phyloP scores from a whole-genome alignment of 2,797 vertebrate genomes.

The Rhadinocentrus ornatus region DNA sequence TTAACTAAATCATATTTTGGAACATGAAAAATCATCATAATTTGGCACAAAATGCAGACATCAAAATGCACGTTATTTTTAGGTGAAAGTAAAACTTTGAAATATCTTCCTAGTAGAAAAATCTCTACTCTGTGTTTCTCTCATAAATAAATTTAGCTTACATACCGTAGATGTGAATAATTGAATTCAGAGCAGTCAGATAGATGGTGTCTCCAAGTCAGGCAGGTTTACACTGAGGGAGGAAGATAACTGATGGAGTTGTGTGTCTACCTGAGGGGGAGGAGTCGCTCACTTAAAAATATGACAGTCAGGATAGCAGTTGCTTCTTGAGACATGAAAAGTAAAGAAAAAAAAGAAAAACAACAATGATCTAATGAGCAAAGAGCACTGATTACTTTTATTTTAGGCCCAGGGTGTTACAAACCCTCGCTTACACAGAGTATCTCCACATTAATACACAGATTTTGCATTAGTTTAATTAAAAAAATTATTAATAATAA shows the following conservation, averaged over 20 bases:
- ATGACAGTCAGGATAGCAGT: slow-evolving; percentile 21
- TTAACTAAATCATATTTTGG: not conserved
- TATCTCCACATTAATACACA: not conserved
- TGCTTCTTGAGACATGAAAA: slow-evolving; percentile 9
- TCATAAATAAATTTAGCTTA: slow-evolving; percentile 19
- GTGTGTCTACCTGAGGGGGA: slow-evolving; percentile 73
- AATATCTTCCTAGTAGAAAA: not conserved
- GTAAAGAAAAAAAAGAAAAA: not conserved
- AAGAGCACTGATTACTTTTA: not conserved
- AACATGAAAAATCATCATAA: not conserved
- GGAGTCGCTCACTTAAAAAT: slow-evolving; percentile 58
- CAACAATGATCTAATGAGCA: not conserved
- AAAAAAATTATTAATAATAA: no score
- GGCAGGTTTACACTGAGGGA: slow-evolving; percentile 63
- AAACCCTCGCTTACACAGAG: not conserved
- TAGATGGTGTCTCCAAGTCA: slow-evolving; percentile 56
- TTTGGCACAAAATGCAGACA: not conserved
- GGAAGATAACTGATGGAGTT: slow-evolving; percentile 58
- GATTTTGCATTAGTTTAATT: not conserved
- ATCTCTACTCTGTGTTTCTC: not conserved
- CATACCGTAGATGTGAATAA: slow-evolving; percentile 51
- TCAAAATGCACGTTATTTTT: not conserved
- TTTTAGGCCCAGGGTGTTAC: not conserved
- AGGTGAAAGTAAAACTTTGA: not conserved
- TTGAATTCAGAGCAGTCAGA: slow-evolving; percentile 46